Conservation (phyloP, 1,140 invertebrate species). For the Zaprionus ornatus region DNA sequence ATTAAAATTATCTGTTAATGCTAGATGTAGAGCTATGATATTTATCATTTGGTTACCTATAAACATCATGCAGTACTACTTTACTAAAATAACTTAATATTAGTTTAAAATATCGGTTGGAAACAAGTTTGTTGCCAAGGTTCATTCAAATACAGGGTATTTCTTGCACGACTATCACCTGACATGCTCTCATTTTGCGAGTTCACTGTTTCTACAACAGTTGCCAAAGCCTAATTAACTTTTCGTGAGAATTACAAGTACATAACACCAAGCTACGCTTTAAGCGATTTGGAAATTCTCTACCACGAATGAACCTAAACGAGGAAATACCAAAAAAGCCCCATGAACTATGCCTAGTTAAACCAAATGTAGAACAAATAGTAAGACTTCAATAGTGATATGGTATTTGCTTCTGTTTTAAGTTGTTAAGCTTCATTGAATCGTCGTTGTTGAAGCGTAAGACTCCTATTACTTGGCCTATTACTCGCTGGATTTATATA, state of each 20-base stretch:
- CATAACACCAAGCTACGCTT: neutral
- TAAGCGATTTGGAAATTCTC: neutral
- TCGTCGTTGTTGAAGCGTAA: neutral
- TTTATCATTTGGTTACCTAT: neutral
- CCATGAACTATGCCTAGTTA: neutral
- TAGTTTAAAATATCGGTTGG: neutral
- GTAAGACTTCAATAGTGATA: neutral
- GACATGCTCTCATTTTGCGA: neutral
- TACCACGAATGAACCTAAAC: neutral
- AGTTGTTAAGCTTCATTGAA: neutral
- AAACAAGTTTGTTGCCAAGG: neutral
- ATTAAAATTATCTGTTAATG: no score
- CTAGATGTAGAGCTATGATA: neutral
- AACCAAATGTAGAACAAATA: neutral
- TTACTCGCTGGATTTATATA: neutral
- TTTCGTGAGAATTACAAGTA: neutral
- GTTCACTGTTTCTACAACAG: neutral
- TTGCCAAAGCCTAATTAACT: neutral
- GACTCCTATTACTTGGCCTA: neutral
- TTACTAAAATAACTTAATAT: neutral
- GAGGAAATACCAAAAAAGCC: neutral
- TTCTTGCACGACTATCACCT: neutral
- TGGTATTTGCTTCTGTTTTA: neutral
- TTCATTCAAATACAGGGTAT: neutral
- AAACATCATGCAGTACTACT: neutral